Base-by-base conservation (phyloP, 1,140 invertebrate species). In the Drosophila suzukii region DNA sequence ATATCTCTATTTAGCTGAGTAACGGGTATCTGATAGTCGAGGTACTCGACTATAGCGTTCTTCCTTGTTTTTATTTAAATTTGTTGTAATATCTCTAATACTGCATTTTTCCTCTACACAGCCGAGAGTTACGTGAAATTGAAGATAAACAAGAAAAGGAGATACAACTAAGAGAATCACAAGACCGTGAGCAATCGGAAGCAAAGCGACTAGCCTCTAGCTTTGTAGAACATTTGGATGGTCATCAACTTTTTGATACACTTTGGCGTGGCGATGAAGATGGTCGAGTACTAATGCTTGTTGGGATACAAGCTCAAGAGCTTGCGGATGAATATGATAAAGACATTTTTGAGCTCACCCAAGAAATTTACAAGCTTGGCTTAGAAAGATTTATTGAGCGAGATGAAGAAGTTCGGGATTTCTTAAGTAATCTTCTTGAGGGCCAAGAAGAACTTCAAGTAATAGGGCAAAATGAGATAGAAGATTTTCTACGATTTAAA, bases 241-340 rank as follows among this genome's bases (percentile, higher is more conserved):
- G 94, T 11, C 94, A 95, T 63, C 93, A 95, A 68, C 91, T 98
- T 15, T 95, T 97, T 85, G 93, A 95, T 41, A 93, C 94, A 11
- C 94, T 98, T 93, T 97, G 96, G 91, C 90, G 94, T 70, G 93
- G 95, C 55, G 97, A 98, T 92, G 77, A 93, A 60, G 96, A 97
- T 80, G 96, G 96, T 0, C 93, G 93, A 49, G 92, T 94, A 13
- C 92, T 97, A 24, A 92, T 95, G n/a, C 90, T 94, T 63, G 93
- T 97, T 38, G 95, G 95, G 6, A 94, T 95, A 20, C 95, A 95
- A 61, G 92, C 94, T 3, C 93, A 93, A 36, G 93, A 93, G 50
- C 94, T 90, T 4, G 59, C 65, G 1, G 75, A 83, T 38, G 75
- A 84, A 58, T 91, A 82, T 51, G 93, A 94, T 78, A 93, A 94